Base-by-base conservation (phyloP, 2,888 invertebrate species). In the Alloplasta piceator region DNA sequence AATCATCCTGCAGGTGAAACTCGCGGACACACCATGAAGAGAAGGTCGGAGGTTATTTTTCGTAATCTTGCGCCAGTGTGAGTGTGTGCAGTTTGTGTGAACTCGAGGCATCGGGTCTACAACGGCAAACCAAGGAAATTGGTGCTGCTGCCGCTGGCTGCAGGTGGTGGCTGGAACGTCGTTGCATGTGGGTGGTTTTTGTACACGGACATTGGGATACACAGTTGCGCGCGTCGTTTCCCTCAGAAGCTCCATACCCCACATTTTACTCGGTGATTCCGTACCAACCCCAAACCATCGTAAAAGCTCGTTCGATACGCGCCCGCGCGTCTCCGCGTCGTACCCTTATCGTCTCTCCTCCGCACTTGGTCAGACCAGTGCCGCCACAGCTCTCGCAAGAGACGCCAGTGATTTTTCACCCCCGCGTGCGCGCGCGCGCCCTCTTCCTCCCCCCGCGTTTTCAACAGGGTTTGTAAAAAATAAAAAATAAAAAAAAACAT, bases 341-440 rank as follows among this genome's bases (percentile, higher is more conserved):
- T 78, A 83, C 82, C 82, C 82, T 52, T 26, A 26, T 26, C 78
- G 80, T 83, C 77, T 81, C 81, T 87, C 84, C 85, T 85, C 87
- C 86, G 73, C 84, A 85, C 85, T 83, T 87, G 87, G 86, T 52
- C 52, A 14, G 12, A 67, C 68, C 91, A 91, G 91, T 91, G 89
- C 90, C 90, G 91, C 88, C 88, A 90, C 87, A 91, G 90, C 91
- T 91, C 90, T 91, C 90, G 90, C 78, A 86, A 89, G 91, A 87
- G 91, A 89, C 90, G 87, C 90, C 90, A 88, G 91, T 90, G 90
- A 90, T 89, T 91, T 89, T 83, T 84, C 85, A 83, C 85, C 84
- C 78, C 82, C 82, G 80, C 71, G 72, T 64, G 71, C 80, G 82
- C 75, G 78, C 74, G 74, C 81, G 81, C 82, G 56, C 73, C 74